phyloP scores from a whole-genome alignment of 2,888 invertebrate species.

The Petrolisthes manimaculis region DNA sequence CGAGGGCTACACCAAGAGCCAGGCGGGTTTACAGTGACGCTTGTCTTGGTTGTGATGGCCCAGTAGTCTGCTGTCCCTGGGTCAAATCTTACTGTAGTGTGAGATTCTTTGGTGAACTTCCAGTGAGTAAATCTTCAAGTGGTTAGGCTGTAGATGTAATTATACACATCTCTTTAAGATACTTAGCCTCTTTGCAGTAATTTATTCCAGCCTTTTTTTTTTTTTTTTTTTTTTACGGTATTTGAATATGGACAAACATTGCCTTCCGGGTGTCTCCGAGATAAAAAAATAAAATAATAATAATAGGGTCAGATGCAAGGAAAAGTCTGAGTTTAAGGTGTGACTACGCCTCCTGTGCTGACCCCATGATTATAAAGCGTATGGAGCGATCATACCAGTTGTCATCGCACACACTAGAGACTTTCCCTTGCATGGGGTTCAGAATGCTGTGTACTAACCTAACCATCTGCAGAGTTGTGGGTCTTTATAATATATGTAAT shows the following conservation, averaged over 20 bases:
- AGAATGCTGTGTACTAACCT: constrained; percentile 7
- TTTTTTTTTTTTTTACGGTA: neutral
- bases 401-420: no score
- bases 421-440: no score
- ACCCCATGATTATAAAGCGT: no score
- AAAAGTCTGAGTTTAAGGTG: no score
- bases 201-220: no score
- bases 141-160: constrained; percentile 39
- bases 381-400: no score
- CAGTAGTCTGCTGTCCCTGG: constrained; percentile 26
- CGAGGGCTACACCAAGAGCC: no score
- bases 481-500: constrained; percentile 3
- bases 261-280: constrained; percentile 33
- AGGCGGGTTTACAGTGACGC: no score
- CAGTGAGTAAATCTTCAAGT: constrained; percentile 39
- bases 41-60: no score
- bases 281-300: neutral
- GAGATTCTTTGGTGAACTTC: constrained; percentile 37
- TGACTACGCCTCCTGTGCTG: no score
- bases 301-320: no score
- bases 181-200: no score
- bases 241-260: constrained; percentile 19
- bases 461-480: constrained; percentile 25
- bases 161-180: neutral
- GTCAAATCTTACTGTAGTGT: constrained; percentile 28